Evolutionary conservation across 2,888 invertebrate species (phyloP), one percentile per base, ranked within the genome.

Genomic region (Idaea aversata): DNA sequence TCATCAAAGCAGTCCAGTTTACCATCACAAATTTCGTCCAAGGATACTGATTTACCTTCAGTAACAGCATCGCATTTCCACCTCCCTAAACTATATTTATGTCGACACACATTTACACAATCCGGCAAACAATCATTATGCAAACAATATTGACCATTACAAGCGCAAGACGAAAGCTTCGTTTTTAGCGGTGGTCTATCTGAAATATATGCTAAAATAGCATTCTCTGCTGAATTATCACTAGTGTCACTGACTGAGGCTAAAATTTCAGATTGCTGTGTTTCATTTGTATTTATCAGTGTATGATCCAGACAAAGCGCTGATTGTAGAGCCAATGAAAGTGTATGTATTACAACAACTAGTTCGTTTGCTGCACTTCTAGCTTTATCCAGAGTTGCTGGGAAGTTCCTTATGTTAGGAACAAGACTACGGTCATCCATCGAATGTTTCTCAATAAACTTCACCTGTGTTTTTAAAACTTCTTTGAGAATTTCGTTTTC

Each of bases 1-100:
- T 88, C 85, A 72, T 91, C 89, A 63, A 75, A 81, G 71, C 92
- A 92, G 67, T 92, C 92, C 15, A 84, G 68, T 84, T 89, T 91
- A 0, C 92, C 91, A 67, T 92, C 90, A 70, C 92, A 91, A 58
- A 91, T 61, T 1, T 74, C 69, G 70, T 86, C 79, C 15, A 91
- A 62, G 3, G 83, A 63, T 6, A 91, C 75, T 61, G 76, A 77
- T 15, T 71, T 72, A 1, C 74, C 72, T 0, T 77, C 78, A 47
- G 75, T 77, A 5, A 85, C 66, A 6, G 88, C 80, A 61, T 78
- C 71, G 70, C 92, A 92, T n/a, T 69, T 69, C 83, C 82, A 88
- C 57, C 77, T 78, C 15, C 72, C 71, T 63, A 92, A 76, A 68
- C 71, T 80, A 68, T 82, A 76, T 68, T 78, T 84, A 67, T 87